phyloP scores from a whole-genome alignment of 2,888 invertebrate species.

The Bimastos eiseni region DNA sequence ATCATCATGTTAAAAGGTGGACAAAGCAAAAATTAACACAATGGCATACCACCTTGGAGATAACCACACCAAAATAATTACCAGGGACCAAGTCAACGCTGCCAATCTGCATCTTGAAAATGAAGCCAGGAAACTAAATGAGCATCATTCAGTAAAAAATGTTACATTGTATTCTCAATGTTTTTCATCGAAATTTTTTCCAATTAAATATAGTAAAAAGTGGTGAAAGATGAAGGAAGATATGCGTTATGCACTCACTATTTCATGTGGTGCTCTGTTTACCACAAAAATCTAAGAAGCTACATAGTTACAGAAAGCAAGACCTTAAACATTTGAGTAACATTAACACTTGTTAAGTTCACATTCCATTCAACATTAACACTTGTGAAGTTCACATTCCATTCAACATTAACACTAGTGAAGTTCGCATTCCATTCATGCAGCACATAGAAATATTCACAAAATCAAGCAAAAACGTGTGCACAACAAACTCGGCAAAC shows the following conservation, averaged over 20 bases:
- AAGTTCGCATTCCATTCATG: slow-evolving; percentile 77
- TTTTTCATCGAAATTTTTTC: no score
- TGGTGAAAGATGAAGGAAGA: no score
- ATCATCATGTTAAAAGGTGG: not conserved
- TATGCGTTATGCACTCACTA: not conserved
- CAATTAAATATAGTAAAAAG: no score
- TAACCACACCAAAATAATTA: not conserved
- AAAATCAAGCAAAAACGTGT: not conserved
- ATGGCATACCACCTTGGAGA: not conserved
- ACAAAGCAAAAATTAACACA: not conserved
- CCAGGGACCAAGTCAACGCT: not conserved
- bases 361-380: no score
- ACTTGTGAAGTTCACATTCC: slow-evolving; percentile 78
- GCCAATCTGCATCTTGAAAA: no score
- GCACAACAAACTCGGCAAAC: not conserved
- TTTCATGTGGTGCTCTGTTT: not conserved
- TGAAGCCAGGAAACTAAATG: no score
- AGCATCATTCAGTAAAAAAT: no score
- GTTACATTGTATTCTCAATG: no score
- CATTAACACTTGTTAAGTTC: not conserved
- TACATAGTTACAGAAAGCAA: not conserved
- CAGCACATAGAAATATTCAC: not conserved
- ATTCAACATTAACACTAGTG: slow-evolving; percentile 66
- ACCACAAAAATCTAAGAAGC: not conserved
- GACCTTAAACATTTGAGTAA: no score